These are phyloP conservation scores for Okamejei kenojei DNA, from an alignment of 2,797 vertebrate genomes.

Conservation along the genomic window DNA sequence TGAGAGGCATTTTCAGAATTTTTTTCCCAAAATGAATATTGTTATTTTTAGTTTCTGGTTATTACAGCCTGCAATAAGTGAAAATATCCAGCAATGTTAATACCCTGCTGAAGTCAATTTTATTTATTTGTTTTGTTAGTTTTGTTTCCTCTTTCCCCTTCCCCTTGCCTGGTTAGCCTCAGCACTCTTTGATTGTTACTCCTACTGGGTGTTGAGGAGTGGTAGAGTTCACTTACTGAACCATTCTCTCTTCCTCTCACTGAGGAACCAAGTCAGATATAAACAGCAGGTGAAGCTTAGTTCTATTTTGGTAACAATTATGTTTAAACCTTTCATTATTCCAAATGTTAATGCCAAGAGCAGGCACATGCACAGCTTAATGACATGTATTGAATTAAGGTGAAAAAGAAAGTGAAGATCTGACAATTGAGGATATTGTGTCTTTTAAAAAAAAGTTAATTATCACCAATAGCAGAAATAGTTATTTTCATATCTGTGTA, in stretches of 20 bases:
- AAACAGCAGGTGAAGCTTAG: neutral
- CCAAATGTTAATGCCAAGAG: neutral
- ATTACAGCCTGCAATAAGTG: no score
- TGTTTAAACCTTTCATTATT: neutral
- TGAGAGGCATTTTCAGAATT: neutral
- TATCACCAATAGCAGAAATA: neutral
- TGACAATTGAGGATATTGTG: neutral
- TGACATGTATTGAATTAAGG: neutral
- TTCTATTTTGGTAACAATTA: neutral
- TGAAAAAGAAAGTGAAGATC: neutral
- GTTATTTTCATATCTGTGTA: neutral
- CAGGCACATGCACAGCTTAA: neutral
- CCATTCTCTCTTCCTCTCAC: neutral
- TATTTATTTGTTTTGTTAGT: neutral
- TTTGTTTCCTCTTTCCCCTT: neutral
- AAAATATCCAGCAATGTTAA: slow-evolving; percentile 1
- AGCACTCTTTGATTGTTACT: slow-evolving; percentile 4
- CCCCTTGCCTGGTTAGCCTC: neutral
- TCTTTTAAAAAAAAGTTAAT: neutral
- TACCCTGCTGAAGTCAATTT: neutral
- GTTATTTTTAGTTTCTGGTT: slow-evolving; percentile 17
- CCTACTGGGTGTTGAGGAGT: neutral
- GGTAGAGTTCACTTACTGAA: neutral
- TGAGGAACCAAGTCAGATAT: neutral
- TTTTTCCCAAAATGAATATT: no score